phyloP scores from a whole-genome alignment of 2,113 vertebrate genomes.

The Phylloscopus whistleri region DNA sequence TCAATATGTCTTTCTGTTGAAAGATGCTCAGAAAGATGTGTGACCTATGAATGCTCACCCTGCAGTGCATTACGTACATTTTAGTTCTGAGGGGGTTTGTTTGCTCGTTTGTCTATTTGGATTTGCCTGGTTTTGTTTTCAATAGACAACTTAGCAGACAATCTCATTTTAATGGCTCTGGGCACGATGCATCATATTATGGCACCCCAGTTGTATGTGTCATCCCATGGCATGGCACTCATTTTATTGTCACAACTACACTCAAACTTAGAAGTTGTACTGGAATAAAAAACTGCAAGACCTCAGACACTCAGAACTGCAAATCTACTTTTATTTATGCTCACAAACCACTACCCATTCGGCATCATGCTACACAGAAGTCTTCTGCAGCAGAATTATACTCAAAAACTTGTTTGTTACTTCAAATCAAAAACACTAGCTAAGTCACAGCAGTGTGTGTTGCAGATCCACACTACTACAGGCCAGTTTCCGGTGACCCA shows the following conservation, averaged over 20 bases:
- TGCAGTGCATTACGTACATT: background rate
- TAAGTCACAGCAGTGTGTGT: background rate
- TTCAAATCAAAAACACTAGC: background rate
- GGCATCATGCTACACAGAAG: rapidly evolving
- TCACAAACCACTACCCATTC: background rate
- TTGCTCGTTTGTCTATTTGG: background rate
- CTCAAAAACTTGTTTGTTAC: background rate
- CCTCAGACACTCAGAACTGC: background rate
- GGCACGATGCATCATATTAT: background rate
- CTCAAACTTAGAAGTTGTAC: background rate
- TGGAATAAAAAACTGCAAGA: background rate
- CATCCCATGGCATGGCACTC: background rate
- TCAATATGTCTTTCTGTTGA: background rate
- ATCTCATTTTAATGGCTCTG: background rate
- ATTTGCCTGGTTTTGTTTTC: background rate
- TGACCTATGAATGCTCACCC: background rate
- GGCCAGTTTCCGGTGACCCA: background rate
- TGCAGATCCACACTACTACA: background rate
- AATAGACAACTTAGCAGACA: background rate
- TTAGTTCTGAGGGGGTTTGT: background rate
- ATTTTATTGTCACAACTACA: background rate
- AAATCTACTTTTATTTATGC: background rate
- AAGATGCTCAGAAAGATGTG: background rate
- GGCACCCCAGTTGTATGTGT: background rate
- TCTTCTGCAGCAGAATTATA: background rate